Percentiles rank a stretch among this genome's conserved stretches.
These are phyloP conservation scores for Philotrypesis tridentata DNA, from an alignment of 1,140 invertebrate species.

Conservation along the genomic window DNA sequence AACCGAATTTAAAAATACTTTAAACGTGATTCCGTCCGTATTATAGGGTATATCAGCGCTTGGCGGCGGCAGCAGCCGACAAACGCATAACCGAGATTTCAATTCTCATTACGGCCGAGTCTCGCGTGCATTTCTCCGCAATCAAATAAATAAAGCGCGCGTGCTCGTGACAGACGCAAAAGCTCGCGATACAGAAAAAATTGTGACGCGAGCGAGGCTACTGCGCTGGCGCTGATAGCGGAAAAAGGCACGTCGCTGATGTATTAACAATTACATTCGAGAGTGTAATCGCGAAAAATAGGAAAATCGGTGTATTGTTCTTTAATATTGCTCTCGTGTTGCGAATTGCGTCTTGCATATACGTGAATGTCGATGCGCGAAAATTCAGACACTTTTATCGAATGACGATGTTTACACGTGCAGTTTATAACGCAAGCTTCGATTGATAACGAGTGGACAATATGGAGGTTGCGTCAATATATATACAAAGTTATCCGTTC, in stretches of 20 bases:
- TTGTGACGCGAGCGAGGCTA: not conserved
- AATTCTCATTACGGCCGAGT: not conserved
- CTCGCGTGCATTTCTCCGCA: not conserved
- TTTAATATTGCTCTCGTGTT: not conserved
- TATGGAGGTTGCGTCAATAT: not conserved
- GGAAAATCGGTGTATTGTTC: not conserved
- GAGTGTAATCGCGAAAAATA: not conserved
- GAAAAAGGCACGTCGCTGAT: not conserved
- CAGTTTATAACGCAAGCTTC: not conserved
- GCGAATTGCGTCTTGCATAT: no score
- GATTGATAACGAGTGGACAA: not conserved
- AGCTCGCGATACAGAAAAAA: not conserved
- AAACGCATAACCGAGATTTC: not conserved
- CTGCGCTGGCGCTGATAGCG: not conserved
- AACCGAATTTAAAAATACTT: conserved; percentile 1
- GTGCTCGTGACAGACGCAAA: not conserved
- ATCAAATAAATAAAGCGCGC: not conserved
- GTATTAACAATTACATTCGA: not conserved
- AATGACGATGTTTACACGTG: no score
- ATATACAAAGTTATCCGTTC: not conserved
- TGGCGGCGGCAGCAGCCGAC: no score
- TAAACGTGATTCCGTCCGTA: not conserved
- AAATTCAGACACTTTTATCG: no score
- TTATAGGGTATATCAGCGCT: no score
- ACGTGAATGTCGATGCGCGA: no score